A percentile compares a stretch with the other conserved stretches of the same genome.
Conservation (phyloP, 2,888 invertebrate genomes). For the Apantesis nais region DNA sequence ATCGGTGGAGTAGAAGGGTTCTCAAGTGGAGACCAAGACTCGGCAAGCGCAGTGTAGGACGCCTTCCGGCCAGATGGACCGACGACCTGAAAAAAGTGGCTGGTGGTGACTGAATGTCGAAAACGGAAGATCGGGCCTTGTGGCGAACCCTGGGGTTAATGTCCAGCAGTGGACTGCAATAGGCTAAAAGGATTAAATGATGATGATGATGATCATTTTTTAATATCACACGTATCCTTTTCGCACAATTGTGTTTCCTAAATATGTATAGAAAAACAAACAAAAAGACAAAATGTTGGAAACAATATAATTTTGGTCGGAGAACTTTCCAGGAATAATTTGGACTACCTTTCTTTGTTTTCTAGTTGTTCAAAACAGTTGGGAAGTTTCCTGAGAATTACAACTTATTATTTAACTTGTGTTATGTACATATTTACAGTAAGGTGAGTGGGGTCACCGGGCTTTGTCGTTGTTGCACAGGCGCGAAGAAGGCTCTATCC, state of each 20-base stretch:
- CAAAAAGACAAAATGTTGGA: not conserved
- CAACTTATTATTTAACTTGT: constrained; percentile 1
- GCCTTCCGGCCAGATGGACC: too few species aligned
- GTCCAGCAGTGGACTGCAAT: too few species aligned
- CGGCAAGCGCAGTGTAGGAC: too few species aligned
- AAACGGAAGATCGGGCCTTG: too few species aligned
- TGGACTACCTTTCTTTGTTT: not conserved
- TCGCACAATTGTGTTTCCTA: not conserved
- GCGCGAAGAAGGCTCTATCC: not conserved
- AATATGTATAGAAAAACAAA: not conserved
- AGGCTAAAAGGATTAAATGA: too few species aligned
- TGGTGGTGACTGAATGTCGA: too few species aligned
- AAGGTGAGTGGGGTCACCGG: not conserved
- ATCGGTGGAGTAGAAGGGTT: too few species aligned
- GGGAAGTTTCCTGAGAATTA: not conserved
- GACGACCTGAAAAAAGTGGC: too few species aligned
- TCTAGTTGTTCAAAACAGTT: not conserved
- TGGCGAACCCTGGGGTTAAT: too few species aligned
- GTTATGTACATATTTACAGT: not conserved
- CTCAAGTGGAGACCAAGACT: too few species aligned
- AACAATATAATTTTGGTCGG: not conserved
- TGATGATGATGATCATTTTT: too few species aligned
- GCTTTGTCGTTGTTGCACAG: not conserved
- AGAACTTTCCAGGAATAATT: not conserved
- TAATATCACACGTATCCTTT: too few species aligned